Base-by-base conservation (phyloP, 2,113 vertebrate genomes). In the Peromyscus polionotus region DNA sequence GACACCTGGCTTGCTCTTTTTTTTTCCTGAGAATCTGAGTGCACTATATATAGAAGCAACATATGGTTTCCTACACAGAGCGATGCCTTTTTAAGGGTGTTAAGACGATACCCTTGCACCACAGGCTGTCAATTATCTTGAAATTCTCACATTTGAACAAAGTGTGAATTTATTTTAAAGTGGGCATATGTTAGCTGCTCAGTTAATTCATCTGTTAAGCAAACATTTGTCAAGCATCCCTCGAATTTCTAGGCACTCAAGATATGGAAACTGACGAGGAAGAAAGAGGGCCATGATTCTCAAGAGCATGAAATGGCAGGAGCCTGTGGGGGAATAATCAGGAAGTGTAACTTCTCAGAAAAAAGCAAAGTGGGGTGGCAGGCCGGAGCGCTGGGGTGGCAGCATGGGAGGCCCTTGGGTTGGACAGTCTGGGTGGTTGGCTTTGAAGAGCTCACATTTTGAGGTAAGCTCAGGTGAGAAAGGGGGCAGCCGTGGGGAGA, bases 131-230 rank as follows among this genome's bases (percentile, higher is more conserved):
- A 67, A 67, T 86, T 28, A 45, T 86, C 63, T 48, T 86, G 84
- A 86, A 48, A 36, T 67, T 36, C 84, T 67, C 84, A 86, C 63
- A 86, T 86, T 86, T 86, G 84, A 63, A 86, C 61, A 67, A 48
- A 86, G 63, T 67, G 84, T 48, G 63, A 67, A 67, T 48, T 86
- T 86, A 86, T 65, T 67, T 86, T 86, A 86, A 86, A 86, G 61
- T 33, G 63, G 63, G 84, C 84, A 86, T 86, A 86, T 86, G 84
- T 11, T 86, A 86, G 84, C 84, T 86, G 61, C 67, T 86, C 28
- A 86, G 84, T 86, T 67, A 86, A 86, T 33, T 86, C 42, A 33
- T 86, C 59, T 86, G 84, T 86, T 86, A 67, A 86, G 84, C 84
- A 86, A 86, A 86, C 63, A 86, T 86, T 86, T 86, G 84, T 67